A percentile compares a stretch with the other conserved stretches of the same genome.
Evolutionary conservation across 2,888 invertebrate genomes (phyloP).

Genomic region (Rhodophaea formosa): DNA sequence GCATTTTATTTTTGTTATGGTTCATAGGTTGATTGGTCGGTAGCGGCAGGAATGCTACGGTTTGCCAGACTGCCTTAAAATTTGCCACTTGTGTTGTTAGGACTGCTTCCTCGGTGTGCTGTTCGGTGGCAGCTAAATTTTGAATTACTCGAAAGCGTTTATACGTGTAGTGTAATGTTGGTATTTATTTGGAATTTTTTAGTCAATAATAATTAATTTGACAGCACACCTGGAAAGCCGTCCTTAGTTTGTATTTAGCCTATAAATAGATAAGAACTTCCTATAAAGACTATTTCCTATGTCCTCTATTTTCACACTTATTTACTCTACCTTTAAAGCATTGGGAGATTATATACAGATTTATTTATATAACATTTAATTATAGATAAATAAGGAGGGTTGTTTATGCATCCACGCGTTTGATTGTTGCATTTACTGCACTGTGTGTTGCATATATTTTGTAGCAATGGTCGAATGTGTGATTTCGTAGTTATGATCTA

Average conservation of each 20-base stretch:
- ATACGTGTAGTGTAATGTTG: background rate
- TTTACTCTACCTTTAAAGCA: conserved; percentile 33
- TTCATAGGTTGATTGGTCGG: conserved; percentile 35
- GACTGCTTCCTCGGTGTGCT: conserved; percentile 12
- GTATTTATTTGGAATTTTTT: background rate
- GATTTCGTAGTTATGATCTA: conserved; percentile 37
- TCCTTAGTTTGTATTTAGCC: conserved; percentile 21
- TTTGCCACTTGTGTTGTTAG: conserved; percentile 36
- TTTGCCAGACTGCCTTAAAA: conserved; percentile 40
- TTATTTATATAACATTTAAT: conserved; percentile 14
- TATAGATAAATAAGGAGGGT: conserved; percentile 12
- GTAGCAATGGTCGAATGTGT: conserved; percentile 40
- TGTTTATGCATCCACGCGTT: conserved; percentile 12
- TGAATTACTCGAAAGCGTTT: background rate
- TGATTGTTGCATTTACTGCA: conserved; percentile 30
- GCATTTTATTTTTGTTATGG: conserved; percentile 19
- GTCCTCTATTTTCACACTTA: conserved; percentile 26
- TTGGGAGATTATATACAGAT: conserved; percentile 33
- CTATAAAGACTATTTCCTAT: conserved; percentile 22
- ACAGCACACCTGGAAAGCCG: conserved; percentile 20
- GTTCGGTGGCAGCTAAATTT: conserved; percentile 23
- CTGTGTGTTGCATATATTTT: conserved; percentile 25
- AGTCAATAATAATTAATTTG: conserved; percentile 17
- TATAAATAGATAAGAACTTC: conserved; percentile 19
- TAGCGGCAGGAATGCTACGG: conserved; percentile 47